A percentile compares a stretch with the other conserved stretches of the same genome.
phyloP scores from a whole-genome alignment of 2,797 vertebrate species.

The Peromyscus nudipes region DNA sequence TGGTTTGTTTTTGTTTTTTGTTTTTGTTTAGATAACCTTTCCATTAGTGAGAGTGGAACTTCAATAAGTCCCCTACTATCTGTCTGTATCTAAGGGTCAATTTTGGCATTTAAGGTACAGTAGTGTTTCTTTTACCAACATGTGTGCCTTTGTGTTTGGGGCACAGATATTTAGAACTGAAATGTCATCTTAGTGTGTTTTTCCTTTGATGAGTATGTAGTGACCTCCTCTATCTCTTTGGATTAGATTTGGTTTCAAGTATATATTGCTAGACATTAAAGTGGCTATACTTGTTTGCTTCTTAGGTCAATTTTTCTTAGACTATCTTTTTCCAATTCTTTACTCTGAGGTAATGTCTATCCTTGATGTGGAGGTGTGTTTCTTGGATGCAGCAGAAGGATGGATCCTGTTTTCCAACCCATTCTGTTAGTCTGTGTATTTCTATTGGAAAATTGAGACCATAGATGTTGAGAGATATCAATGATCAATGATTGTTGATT shows the following conservation, averaged over 20 bases:
- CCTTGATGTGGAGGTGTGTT: neutral
- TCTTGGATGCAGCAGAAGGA: neutral
- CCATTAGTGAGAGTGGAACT: neutral
- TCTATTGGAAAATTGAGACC: no score
- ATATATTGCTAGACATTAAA: neutral
- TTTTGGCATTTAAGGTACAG: neutral
- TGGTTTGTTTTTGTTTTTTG: neutral
- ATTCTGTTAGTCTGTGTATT: neutral
- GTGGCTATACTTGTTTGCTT: neutral
- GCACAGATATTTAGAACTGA: neutral
- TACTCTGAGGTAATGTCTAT: neutral
- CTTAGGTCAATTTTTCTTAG: neutral
- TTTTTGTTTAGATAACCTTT: neutral
- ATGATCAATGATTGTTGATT: neutral
- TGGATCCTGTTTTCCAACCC: neutral
- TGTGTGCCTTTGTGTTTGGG: neutral
- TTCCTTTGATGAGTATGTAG: neutral
- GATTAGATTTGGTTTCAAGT: neutral
- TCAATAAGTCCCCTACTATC: neutral
- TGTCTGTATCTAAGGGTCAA: neutral
- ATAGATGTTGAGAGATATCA: neutral
- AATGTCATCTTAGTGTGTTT: neutral
- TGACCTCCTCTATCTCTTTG: neutral
- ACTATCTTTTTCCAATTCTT: neutral
- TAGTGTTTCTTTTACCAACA: neutral